Evolutionary conservation across 2,797 vertebrate species (phyloP).

Genomic region (Remorina albescens): DNA sequence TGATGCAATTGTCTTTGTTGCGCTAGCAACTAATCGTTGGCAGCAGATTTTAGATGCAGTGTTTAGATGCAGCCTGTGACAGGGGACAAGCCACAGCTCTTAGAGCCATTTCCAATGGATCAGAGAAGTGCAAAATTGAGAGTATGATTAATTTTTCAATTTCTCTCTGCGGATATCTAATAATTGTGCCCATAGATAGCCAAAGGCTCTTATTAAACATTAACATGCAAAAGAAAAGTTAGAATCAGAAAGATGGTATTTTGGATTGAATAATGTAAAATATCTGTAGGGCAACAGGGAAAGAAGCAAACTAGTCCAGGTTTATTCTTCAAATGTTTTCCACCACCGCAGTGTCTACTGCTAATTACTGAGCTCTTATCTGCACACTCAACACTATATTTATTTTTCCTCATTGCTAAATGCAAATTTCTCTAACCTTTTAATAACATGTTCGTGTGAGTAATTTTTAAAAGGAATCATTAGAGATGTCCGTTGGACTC

Average conservation of each 20-base stretch:
- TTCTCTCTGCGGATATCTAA: slow-evolving; percentile 97
- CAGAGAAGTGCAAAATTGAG: slow-evolving; percentile 90
- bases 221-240: slow-evolving; percentile 95
- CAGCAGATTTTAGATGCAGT: slow-evolving; percentile 58
- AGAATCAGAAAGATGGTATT: slow-evolving; percentile 94
- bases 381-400: slow-evolving; percentile 77
- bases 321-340: slow-evolving; percentile 87
- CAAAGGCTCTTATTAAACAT: slow-evolving; percentile 97
- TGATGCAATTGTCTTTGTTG: slow-evolving; percentile 71
- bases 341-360: slow-evolving; percentile 67
- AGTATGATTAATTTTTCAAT: slow-evolving; percentile 98
- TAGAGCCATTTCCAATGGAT: slow-evolving; percentile 88
- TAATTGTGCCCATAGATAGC: slow-evolving; percentile 94
- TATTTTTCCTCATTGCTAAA: slow-evolving; percentile 77
- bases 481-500: slow-evolving; percentile 64
- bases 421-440: slow-evolving; percentile 78
- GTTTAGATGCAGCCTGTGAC: slow-evolving; percentile 64
- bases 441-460: slow-evolving; percentile 72
- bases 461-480: slow-evolving; percentile 67
- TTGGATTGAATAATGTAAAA: slow-evolving; percentile 98
- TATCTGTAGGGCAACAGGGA: slow-evolving; percentile 90
- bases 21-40: slow-evolving; percentile 54
- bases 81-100: slow-evolving; percentile 72
- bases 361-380: slow-evolving; percentile 82
- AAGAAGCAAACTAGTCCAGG: slow-evolving; percentile 86